A percentile compares a stretch with the other conserved stretches of the same genome.
Evolutionary conservation across 2,797 vertebrate species (phyloP).

Genomic region (Epinephelus awoara): DNA sequence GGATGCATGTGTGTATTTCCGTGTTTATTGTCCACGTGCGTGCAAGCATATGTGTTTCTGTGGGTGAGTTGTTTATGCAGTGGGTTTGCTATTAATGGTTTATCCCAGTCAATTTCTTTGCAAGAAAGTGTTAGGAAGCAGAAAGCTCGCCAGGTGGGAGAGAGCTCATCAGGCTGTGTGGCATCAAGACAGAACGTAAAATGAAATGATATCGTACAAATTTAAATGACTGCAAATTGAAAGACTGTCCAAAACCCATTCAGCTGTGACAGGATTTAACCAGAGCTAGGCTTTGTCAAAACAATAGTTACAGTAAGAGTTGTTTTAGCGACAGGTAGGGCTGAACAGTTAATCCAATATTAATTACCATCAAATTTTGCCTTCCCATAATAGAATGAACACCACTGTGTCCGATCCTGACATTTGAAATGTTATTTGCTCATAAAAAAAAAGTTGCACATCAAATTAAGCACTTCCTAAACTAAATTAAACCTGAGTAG

Average conservation of each 20-base stretch:
- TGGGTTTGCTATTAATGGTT: slow-evolving; percentile 45
- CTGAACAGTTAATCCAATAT: too few relatives aligned
- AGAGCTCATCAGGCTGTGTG: neutral
- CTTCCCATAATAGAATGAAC: too few relatives aligned
- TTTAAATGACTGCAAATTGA: neutral
- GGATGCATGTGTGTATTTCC: slow-evolving; percentile 36
- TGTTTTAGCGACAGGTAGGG: neutral
- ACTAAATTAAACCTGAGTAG: too few relatives aligned
- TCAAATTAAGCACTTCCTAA: too few relatives aligned
- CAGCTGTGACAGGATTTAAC: neutral
- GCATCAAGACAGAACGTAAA: slow-evolving; percentile 4
- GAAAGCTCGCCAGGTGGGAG: slow-evolving; percentile 15
- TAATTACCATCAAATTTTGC: too few relatives aligned
- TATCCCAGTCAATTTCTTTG: slow-evolving; percentile 38
- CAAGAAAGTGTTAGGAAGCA: slow-evolving; percentile 19
- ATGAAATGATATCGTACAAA: neutral
- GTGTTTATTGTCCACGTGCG: slow-evolving; percentile 21
- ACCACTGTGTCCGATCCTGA: too few relatives aligned
- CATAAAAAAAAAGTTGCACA: too few relatives aligned
- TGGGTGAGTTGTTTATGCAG: slow-evolving; percentile 1
- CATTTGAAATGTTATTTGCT: too few relatives aligned
- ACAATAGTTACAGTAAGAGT: neutral
- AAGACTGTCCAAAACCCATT: neutral
- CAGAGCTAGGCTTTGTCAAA: neutral
- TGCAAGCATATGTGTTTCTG: neutral